Evolutionary conservation across 2,113 vertebrate genomes (phyloP).

Genomic region (Danio rerio): DNA sequence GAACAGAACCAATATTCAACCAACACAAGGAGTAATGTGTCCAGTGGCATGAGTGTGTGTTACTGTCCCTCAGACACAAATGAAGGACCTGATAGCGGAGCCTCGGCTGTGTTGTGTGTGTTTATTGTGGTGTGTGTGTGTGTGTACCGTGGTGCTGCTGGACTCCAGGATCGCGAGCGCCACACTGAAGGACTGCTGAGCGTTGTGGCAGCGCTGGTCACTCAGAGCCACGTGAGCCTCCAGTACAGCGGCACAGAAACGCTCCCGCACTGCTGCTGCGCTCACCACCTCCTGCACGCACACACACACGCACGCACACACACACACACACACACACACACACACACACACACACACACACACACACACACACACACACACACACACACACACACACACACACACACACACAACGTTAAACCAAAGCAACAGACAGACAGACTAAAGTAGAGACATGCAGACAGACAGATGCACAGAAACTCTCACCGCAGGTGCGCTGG

Average conservation of each 20-base stretch:
- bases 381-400: neutral
- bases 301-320: too few species aligned
- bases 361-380: neutral
- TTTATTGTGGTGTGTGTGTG: too few species aligned
- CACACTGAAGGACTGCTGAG: constrained; percentile 80
- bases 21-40: too few species aligned
- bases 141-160: constrained; percentile 73
- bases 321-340: neutral
- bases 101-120: neutral
- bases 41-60: too few species aligned
- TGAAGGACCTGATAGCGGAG: too few species aligned
- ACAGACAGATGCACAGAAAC: neutral
- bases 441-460: neutral
- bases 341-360: neutral
- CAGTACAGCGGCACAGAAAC: constrained; percentile 71
- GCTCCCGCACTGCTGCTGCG: neutral
- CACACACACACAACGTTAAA: neutral
- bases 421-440: neutral
- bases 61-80: too few species aligned
- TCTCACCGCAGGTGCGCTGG: neutral
- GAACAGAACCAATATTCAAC: too few species aligned
- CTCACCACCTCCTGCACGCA: neutral
- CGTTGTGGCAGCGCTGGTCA: constrained; percentile 81
- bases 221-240: constrained; percentile 79
- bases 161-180: constrained; percentile 74